phyloP scores from a whole-genome alignment of 2,888 invertebrate species.

The Amorpha juglandis region DNA sequence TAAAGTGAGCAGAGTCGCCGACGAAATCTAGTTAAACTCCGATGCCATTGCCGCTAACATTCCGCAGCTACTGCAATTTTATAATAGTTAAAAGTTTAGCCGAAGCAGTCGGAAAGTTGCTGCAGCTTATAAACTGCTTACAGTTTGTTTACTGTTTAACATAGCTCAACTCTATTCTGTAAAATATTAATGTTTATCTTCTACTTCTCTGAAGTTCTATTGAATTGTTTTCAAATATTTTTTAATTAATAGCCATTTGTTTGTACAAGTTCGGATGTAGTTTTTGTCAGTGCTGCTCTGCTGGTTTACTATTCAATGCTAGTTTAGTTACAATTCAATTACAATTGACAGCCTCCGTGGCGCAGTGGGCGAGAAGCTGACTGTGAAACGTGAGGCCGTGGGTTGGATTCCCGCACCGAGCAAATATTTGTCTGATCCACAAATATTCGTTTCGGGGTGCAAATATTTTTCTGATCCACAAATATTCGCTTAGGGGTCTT shows the following conservation, averaged over 20 bases:
- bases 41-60: background rate
- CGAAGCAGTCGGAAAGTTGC: slow-evolving; percentile 13
- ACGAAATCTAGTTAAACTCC: slow-evolving; percentile 18
- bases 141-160: slow-evolving; percentile 21
- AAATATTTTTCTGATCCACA: too few relatives aligned
- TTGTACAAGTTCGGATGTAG: background rate
- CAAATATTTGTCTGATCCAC: too few relatives aligned
- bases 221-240: background rate
- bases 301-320: too few relatives aligned
- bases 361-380: too few relatives aligned
- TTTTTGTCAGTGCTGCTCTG: too few relatives aligned
- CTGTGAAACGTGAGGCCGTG: too few relatives aligned
- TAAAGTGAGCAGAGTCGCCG: background rate
- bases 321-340: too few relatives aligned
- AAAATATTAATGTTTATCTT: slow-evolving; percentile 16
- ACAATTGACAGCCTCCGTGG: too few relatives aligned
- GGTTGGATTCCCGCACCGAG: too few relatives aligned
- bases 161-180: slow-evolving; percentile 16
- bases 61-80: slow-evolving; percentile 7
- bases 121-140: slow-evolving; percentile 20
- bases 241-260: background rate
- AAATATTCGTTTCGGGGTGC: too few relatives aligned
- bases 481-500: too few relatives aligned
- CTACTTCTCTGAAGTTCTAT: background rate
- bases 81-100: slow-evolving; percentile 22